Evolutionary conservation across 2,888 invertebrate species (phyloP).

Genomic region (Mythimna ferrago): DNA sequence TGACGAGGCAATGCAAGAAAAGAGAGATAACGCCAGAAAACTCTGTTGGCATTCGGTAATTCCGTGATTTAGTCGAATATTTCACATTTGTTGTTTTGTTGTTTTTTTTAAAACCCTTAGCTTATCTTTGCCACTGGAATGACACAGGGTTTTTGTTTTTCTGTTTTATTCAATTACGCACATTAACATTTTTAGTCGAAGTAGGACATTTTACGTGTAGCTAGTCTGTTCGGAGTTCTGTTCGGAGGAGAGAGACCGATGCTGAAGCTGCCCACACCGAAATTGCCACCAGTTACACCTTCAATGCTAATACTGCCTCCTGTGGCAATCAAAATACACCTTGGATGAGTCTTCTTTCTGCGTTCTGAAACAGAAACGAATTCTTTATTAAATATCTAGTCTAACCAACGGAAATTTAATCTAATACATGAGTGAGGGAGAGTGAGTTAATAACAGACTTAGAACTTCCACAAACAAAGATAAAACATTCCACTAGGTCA

Average conservation of each 20-base stretch:
- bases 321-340: neutral
- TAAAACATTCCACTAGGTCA: neutral
- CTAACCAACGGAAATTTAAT: neutral
- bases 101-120: too few species aligned
- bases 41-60: too few species aligned
- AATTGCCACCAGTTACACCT: neutral
- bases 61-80: too few species aligned
- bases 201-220: neutral
- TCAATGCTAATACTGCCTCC: slow-evolving; percentile 18
- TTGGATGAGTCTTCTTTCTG: neutral
- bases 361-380: neutral
- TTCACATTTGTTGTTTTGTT: too few species aligned
- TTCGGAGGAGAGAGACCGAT: too few species aligned
- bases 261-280: slow-evolving; percentile 24
- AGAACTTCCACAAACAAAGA: neutral
- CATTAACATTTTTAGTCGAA: too few species aligned
- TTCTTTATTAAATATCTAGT: neutral
- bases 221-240: slow-evolving; percentile 16
- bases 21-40: too few species aligned
- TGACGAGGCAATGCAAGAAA: too few species aligned
- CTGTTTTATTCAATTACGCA: too few species aligned
- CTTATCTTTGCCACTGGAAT: too few species aligned
- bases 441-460: neutral
- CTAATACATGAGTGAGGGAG: neutral
- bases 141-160: too few species aligned